Percentiles rank a stretch among this genome's conserved stretches.
phyloP scores from a whole-genome alignment of 2,113 vertebrate species.

The Indicator indicator region DNA sequence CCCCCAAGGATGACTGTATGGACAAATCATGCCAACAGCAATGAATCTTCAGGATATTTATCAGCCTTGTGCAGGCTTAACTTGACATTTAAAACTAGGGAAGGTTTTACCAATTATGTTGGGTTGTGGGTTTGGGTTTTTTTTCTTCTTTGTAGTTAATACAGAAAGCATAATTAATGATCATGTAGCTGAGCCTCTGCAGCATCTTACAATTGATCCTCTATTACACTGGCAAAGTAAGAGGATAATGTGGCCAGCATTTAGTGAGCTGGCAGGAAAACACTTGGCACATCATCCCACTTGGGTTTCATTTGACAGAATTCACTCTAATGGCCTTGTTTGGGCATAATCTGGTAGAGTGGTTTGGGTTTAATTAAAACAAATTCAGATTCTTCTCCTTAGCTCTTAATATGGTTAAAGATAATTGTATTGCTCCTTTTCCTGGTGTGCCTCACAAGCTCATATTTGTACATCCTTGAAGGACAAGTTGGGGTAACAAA shows the following conservation, averaged over 20 bases:
- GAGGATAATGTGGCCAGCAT: slow-evolving; percentile 61
- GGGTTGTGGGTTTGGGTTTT: too few relatives aligned
- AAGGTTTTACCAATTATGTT: slow-evolving; percentile 27
- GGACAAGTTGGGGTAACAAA: background rate
- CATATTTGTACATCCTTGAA: background rate
- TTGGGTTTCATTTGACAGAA: slow-evolving; percentile 62
- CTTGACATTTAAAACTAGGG: slow-evolving; percentile 64
- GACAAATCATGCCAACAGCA: background rate
- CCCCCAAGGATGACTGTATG: background rate
- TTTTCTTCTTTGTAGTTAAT: slow-evolving; percentile 72
- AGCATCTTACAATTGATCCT: slow-evolving; percentile 69
- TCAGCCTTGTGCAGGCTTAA: slow-evolving; percentile 40
- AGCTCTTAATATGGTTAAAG: background rate
- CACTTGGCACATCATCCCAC: slow-evolving; percentile 49
- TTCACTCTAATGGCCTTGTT: slow-evolving; percentile 55
- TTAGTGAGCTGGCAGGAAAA: slow-evolving; percentile 68
- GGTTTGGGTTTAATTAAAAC: slow-evolving; percentile 39
- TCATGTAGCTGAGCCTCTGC: slow-evolving; percentile 67
- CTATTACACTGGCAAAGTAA: slow-evolving; percentile 75
- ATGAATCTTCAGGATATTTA: slow-evolving; percentile 42
- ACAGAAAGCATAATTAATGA: slow-evolving; percentile 73
- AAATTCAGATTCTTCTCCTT: background rate
- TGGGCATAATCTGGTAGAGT: slow-evolving; percentile 7
- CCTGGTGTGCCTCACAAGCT: background rate
- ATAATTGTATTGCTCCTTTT: background rate